These are phyloP conservation scores for Luidia sarsii DNA, from an alignment of 53 echinoderm and acorn worm species.

Conservation along the genomic window DNA sequence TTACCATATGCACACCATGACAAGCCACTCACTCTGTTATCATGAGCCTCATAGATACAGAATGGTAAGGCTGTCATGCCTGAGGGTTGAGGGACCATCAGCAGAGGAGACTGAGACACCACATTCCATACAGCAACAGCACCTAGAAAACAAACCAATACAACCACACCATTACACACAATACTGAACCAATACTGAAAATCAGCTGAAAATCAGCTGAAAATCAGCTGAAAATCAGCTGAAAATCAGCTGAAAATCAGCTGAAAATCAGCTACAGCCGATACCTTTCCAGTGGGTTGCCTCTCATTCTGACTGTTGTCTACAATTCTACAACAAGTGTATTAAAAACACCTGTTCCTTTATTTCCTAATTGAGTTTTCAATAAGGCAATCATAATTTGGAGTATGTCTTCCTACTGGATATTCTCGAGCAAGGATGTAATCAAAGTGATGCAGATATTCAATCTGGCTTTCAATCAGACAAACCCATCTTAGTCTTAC, in stretches of 20 bases:
- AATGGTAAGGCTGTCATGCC: constrained; percentile 13
- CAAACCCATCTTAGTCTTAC: constrained; percentile 11
- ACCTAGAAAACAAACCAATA: constrained; percentile 32
- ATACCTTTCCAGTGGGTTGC: too few relatives aligned
- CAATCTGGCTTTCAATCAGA: not conserved
- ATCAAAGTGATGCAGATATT: not conserved
- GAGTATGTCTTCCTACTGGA: too few relatives aligned
- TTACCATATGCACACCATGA: constrained; percentile 64
- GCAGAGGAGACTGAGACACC: constrained; percentile 31
- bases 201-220: too few relatives aligned
- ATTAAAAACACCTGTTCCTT: too few relatives aligned
- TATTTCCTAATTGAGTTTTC: too few relatives aligned
- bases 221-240: too few relatives aligned
- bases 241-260: too few relatives aligned
- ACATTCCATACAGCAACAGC: constrained; percentile 57
- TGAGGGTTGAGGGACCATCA: not conserved
- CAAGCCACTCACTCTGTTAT: constrained; percentile 10
- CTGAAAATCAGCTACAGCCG: too few relatives aligned
- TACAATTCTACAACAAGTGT: too few relatives aligned
- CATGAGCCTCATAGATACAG: constrained; percentile 18
- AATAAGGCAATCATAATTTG: too few relatives aligned
- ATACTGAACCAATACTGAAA: too few relatives aligned
- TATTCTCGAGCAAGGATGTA: not conserved
- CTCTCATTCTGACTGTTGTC: too few relatives aligned
- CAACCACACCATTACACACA: not conserved